phyloP scores from a whole-genome alignment of 1,140 invertebrate genomes.

The Cryptotermes secundus region DNA sequence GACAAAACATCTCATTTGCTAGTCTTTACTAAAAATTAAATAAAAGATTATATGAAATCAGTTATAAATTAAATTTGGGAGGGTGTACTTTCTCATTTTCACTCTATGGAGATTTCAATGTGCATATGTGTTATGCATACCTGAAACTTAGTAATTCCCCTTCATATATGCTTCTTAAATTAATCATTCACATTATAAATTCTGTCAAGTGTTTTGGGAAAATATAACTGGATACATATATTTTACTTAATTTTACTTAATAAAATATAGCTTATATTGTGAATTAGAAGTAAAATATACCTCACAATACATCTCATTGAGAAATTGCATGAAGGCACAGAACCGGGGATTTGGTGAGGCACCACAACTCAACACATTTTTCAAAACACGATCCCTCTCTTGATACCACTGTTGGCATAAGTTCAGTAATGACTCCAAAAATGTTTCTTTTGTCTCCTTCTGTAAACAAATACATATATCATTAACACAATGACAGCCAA shows the following conservation, averaged over 20 bases:
- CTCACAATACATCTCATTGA: constrained; percentile 86
- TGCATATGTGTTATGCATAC: no score
- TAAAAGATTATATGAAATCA: no score
- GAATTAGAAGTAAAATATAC: constrained; percentile 43
- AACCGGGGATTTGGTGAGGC: constrained; percentile 55
- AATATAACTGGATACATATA: not conserved
- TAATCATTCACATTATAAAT: no score
- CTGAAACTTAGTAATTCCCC: no score
- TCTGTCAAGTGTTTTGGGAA: no score
- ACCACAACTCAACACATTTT: constrained; percentile 41
- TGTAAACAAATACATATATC: constrained; percentile 41
- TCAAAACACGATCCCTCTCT: constrained; percentile 68
- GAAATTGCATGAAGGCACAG: constrained; percentile 82
- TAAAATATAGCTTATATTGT: constrained; percentile 18
- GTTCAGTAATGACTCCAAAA: constrained; percentile 83
- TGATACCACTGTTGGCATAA: constrained; percentile 89
- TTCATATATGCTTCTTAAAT: no score
- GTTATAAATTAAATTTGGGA: no score
- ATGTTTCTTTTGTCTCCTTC: constrained; percentile 82
- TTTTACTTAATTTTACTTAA: not conserved
- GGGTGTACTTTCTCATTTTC: no score
- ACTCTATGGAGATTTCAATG: no score
- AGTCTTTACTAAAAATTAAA: no score
- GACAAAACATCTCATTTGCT: no score
- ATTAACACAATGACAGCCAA: not conserved